These are phyloP conservation scores for Acropora yongei DNA, from an alignment of 64 coral and sea anemone genomes.

Conservation along the genomic window DNA sequence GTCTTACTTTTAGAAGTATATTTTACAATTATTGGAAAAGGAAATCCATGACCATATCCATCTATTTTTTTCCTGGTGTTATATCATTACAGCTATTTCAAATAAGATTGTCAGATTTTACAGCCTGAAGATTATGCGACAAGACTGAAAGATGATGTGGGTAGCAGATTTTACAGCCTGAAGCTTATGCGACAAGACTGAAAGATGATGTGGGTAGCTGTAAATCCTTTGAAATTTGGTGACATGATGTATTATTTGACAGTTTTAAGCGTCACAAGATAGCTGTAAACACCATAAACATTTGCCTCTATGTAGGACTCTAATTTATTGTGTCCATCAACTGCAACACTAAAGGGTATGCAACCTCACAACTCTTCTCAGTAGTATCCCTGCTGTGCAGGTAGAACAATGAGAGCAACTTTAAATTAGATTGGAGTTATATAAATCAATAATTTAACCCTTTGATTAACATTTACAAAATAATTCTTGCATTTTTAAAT, in stretches of 20 bases:
- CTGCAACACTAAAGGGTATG: not conserved
- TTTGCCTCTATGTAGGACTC: not conserved
- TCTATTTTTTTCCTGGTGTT: not conserved
- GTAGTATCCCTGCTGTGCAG: not conserved
- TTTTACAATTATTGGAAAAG: not conserved
- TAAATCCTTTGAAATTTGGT: not conserved
- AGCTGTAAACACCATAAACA: not conserved
- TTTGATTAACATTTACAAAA: not conserved
- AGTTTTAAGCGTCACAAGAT: not conserved
- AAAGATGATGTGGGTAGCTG: not conserved
- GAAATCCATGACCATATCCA: not conserved
- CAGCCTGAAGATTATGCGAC: too few species aligned
- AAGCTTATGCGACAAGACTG: not conserved
- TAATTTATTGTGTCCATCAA: not conserved
- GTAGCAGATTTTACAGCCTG: not conserved
- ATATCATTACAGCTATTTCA: not conserved
- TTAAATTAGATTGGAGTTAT: not conserved
- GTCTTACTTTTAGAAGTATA: not conserved
- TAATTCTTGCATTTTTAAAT: not conserved
- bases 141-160: too few species aligned
- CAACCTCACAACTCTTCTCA: not conserved
- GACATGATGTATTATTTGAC: not conserved
- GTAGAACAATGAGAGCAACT: not conserved
- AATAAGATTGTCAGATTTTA: not conserved
- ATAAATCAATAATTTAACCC: constrained; percentile 1